Conservation (phyloP, 2,113 vertebrate species). For the Vanacampus margaritifer region DNA sequence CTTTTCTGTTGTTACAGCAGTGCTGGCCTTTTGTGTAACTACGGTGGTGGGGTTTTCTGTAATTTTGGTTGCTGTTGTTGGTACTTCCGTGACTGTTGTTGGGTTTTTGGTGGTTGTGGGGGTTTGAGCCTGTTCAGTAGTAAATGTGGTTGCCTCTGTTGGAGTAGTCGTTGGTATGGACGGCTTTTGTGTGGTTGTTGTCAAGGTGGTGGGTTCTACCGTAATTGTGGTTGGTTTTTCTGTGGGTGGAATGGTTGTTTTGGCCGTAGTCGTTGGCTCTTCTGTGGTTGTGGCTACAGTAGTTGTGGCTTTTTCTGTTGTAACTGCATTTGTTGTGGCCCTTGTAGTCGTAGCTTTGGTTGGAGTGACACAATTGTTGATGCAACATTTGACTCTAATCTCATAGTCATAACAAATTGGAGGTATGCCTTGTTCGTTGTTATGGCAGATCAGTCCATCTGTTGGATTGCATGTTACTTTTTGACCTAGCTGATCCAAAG, state of each 20-base stretch:
- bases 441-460: constrained; percentile 53
- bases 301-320: neutral
- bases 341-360: neutral
- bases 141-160: neutral
- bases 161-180: neutral
- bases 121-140: neutral
- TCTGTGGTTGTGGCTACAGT: neutral
- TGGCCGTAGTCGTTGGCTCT: neutral
- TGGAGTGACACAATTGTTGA: neutral
- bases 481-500: constrained; percentile 14
- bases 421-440: constrained; percentile 30
- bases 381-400: constrained; percentile 44
- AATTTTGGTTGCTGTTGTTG: too few relatives aligned
- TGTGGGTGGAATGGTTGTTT: neutral
- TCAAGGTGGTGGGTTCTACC: neutral
- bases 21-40: neutral
- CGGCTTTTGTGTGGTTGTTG: neutral
- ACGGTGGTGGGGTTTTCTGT: neutral
- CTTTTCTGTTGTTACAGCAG: neutral
- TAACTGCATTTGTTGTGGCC: neutral
- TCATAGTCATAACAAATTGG: constrained; percentile 36
- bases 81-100: too few relatives aligned
- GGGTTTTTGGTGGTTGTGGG: neutral
- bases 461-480: constrained; percentile 23
- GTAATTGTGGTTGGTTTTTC: neutral